Conservation (phyloP, 2,797 vertebrate species). For the Naso thynnoides region DNA sequence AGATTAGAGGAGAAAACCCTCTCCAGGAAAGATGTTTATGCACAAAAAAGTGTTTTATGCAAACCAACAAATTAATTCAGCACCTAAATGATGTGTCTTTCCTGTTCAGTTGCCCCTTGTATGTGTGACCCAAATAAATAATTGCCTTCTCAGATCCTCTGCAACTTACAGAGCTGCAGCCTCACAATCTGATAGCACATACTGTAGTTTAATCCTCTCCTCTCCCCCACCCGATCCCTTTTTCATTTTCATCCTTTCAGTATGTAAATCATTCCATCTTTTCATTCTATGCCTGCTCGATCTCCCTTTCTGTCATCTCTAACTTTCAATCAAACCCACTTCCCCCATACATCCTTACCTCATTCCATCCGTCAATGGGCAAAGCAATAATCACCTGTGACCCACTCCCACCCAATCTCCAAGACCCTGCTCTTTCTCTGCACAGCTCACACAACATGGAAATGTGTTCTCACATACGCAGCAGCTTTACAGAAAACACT, state of each 20-base stretch:
- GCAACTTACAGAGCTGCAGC: conserved; percentile 21
- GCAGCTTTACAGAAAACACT: background rate
- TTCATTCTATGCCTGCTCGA: conserved; percentile 19
- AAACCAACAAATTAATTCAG: conserved; percentile 49
- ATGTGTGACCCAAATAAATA: conserved; percentile 65
- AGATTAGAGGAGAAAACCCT: conserved; percentile 23
- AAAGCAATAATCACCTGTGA: conserved; percentile 33
- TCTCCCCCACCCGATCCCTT: conserved; percentile 19
- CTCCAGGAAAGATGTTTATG: conserved; percentile 52
- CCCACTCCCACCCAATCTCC: conserved; percentile 5
- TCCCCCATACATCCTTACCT: conserved; percentile 30
- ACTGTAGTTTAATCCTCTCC: conserved; percentile 42
- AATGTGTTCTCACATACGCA: conserved; percentile 6
- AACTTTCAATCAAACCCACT: conserved; percentile 44
- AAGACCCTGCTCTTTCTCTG: conserved; percentile 3
- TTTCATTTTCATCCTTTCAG: conserved; percentile 49
- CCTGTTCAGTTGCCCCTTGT: conserved; percentile 22
- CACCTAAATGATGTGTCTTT: conserved; percentile 44
- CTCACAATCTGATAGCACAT: conserved; percentile 34
- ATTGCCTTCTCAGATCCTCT: conserved; percentile 54
- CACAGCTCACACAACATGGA: conserved; percentile 6
- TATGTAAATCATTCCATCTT: conserved; percentile 50
- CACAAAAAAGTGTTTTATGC: conserved; percentile 49
- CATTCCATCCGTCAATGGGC: conserved; percentile 41
- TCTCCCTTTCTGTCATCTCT: conserved; percentile 22